Conservation (phyloP, 2,797 vertebrate genomes). For the Adrianichthys oophorus region DNA sequence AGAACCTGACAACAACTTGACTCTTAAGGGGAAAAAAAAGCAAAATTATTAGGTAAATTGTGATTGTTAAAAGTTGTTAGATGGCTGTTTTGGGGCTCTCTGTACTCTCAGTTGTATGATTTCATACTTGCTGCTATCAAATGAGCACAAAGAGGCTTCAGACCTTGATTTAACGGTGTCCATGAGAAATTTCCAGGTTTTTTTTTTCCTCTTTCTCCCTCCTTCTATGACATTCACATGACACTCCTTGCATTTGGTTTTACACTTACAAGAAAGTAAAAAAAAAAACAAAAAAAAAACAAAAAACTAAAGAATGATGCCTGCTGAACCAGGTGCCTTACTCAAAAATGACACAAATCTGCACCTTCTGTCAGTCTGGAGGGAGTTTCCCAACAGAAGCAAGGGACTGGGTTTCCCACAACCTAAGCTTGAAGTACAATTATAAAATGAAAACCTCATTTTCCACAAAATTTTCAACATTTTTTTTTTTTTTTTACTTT, state of each 20-base stretch:
- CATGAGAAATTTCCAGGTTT: constrained; percentile 38
- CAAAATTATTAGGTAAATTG: constrained; percentile 20
- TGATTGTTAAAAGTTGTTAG: constrained; percentile 36
- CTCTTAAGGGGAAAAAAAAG: constrained; percentile 17
- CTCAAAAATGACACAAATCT: constrained; percentile 75
- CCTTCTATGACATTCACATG: constrained; percentile 44
- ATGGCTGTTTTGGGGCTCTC: constrained; percentile 52
- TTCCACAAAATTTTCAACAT: constrained; percentile 15
- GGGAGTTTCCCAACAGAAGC: constrained; percentile 60
- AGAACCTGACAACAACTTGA: constrained; percentile 43
- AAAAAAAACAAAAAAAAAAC: constrained; percentile 10
- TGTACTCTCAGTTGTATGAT: constrained; percentile 56
- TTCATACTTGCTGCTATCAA: constrained; percentile 67
- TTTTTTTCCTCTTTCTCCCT: constrained; percentile 16
- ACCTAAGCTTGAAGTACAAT: constrained; percentile 39
- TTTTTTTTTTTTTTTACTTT: constrained; percentile 38
- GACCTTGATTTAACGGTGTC: constrained; percentile 47
- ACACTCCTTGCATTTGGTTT: constrained; percentile 75
- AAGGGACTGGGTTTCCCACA: constrained; percentile 65
- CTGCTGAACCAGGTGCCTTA: constrained; percentile 86
- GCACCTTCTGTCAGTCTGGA: constrained; percentile 71
- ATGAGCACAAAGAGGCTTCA: constrained; percentile 75
- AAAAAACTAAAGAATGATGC: constrained; percentile 76
- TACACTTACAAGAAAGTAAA: constrained; percentile 34
- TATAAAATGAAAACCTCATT: constrained; percentile 27